Conservation (phyloP, 2,888 invertebrate species). For the Temnothorax rugatulus region DNA sequence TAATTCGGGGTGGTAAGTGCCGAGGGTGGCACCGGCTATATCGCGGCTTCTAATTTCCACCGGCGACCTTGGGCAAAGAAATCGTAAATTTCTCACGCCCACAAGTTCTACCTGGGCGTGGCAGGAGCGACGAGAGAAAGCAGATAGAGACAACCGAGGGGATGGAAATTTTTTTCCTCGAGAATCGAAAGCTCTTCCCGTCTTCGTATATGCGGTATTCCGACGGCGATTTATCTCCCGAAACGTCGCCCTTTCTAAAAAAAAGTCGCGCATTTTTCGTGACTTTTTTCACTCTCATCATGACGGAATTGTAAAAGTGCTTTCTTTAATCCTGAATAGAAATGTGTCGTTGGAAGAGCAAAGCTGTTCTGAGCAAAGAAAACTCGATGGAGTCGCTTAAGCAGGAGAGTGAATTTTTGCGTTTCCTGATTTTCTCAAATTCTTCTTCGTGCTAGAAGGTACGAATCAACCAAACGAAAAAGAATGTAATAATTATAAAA, state of each 20-base stretch:
- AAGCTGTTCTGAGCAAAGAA: neutral
- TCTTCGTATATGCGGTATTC: neutral
- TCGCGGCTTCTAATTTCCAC: conserved; percentile 69
- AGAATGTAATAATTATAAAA: neutral
- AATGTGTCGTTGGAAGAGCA: neutral
- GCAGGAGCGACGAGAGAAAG: conserved; percentile 44
- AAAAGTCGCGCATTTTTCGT: neutral
- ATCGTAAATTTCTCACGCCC: conserved; percentile 72
- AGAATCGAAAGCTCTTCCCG: conserved; percentile 15
- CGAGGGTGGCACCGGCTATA: conserved; percentile 54
- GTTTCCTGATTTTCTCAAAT: neutral
- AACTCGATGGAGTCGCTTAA: neutral
- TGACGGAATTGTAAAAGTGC: neutral
- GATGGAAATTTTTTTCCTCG: conserved; percentile 4
- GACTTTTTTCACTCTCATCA: neutral
- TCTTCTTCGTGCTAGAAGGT: neutral
- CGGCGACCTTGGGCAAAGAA: conserved; percentile 71
- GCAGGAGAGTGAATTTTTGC: neutral
- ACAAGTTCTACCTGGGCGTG: conserved; percentile 64
- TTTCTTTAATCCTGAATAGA: neutral
- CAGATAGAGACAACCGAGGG: conserved; percentile 47
- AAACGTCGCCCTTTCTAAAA: neutral
- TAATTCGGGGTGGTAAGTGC: conserved; percentile 55
- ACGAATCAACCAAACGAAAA: neutral
- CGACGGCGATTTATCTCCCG: conserved; percentile 18